phyloP scores from a whole-genome alignment of 2,888 invertebrate species.

The Sinotaia quadrata region DNA sequence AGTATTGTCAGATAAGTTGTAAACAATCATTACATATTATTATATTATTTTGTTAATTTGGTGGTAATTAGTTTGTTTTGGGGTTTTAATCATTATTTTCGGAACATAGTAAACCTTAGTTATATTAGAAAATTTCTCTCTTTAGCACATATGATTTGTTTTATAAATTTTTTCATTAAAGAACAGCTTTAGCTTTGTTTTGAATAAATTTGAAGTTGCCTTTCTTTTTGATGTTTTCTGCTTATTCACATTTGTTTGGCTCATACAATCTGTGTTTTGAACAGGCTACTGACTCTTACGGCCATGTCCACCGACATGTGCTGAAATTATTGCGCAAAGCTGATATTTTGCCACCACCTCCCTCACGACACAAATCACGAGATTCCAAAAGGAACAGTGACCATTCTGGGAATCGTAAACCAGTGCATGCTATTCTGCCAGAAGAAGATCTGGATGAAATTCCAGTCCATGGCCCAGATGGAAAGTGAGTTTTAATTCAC shows the following conservation, averaged over 20 bases:
- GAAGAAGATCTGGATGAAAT: slow-evolving; percentile 67
- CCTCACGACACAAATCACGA: slow-evolving; percentile 15
- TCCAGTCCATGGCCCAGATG: slow-evolving; percentile 66
- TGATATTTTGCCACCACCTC: slow-evolving; percentile 40
- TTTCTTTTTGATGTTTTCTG: neutral
- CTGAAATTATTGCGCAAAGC: slow-evolving; percentile 45
- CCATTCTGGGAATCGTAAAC: slow-evolving; percentile 41
- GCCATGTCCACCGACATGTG: slow-evolving; percentile 55
- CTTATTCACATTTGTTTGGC: neutral
- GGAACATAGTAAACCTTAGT: too few species aligned
- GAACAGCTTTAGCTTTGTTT: neutral
- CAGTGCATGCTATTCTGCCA: slow-evolving; percentile 66
- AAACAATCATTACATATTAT: too few species aligned
- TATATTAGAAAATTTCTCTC: too few species aligned
- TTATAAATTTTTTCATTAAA: neutral
- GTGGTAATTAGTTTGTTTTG: too few species aligned
- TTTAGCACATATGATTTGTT: too few species aligned
- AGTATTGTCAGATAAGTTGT: too few species aligned
- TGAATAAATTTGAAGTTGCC: neutral
- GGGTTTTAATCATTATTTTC: too few species aligned
- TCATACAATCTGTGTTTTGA: neutral
- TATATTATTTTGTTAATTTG: too few species aligned
- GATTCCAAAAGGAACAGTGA: slow-evolving; percentile 19
- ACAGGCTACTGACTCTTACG: slow-evolving; percentile 45
- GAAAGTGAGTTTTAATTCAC: too few species aligned